Conservation (phyloP, 2,888 invertebrate genomes). For the Geophilus truncorum region DNA sequence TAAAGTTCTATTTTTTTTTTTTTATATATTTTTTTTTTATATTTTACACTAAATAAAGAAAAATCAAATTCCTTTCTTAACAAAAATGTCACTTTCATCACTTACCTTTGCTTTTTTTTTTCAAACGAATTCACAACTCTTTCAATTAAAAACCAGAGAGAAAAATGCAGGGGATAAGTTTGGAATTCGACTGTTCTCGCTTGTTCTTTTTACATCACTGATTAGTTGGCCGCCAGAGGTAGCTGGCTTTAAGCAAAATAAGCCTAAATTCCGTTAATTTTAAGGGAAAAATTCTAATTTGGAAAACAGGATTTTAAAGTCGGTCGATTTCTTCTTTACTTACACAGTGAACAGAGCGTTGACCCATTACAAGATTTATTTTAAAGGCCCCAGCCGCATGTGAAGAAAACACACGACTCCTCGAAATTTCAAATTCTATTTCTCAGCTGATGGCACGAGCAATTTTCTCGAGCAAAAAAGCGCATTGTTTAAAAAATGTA, state of each 20-base stretch:
- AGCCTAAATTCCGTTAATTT: not conserved
- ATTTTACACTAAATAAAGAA: too few relatives aligned
- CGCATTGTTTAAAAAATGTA: not conserved
- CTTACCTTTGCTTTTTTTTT: not conserved
- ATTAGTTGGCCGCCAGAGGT: not conserved
- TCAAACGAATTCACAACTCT: not conserved
- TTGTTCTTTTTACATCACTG: constrained; percentile 1
- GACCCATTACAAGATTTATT: not conserved
- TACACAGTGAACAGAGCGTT: not conserved
- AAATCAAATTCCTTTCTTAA: too few relatives aligned
- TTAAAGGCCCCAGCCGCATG: not conserved
- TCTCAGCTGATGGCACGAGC: not conserved
- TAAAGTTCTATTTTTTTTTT: too few relatives aligned
- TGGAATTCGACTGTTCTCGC: not conserved
- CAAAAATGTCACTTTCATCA: not conserved
- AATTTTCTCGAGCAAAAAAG: not conserved
- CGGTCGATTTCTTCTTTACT: not conserved
- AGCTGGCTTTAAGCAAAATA: not conserved
- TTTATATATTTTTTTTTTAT: too few relatives aligned
- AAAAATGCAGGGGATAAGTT: not conserved
- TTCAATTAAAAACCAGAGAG: not conserved
- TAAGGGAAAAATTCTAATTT: not conserved
- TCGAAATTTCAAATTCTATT: not conserved
- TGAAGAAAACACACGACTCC: not conserved
- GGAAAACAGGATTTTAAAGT: too few relatives aligned